Conservation (phyloP, 2,797 vertebrate genomes). For the Melanotaenia pygmaea region DNA sequence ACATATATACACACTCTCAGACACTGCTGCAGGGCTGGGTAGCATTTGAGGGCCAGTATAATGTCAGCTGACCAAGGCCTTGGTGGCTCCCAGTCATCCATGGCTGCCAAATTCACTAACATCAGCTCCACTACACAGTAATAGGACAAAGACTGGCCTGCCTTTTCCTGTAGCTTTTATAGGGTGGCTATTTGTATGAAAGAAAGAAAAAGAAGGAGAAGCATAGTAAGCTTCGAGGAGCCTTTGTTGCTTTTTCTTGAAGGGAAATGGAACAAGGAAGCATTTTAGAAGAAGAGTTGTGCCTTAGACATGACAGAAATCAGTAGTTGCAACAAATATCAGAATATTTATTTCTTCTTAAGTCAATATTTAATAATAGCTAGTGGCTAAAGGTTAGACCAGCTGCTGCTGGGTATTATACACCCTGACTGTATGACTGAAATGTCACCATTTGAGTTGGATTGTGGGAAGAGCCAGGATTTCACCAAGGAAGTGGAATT, state of each 20-base stretch:
- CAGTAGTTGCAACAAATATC: conserved; percentile 7
- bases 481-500: conserved; percentile 7
- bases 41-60: conserved; percentile 65
- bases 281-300: conserved; percentile 9
- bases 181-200: conserved; percentile 38
- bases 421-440: neutral
- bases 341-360: conserved; percentile 1
- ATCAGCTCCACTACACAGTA: conserved; percentile 51
- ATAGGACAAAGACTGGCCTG: conserved; percentile 59
- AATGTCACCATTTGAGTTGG: conserved; percentile 11
- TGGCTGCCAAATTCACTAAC: conserved; percentile 70
- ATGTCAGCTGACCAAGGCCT: conserved; percentile 72
- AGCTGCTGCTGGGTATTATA: conserved; percentile 1
- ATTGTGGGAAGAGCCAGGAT: conserved; percentile 7
- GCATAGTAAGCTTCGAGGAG: conserved; percentile 35
- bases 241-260: conserved; percentile 42
- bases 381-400: conserved; percentile 4
- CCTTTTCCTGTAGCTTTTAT: conserved; percentile 64
- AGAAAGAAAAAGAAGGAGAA: conserved; percentile 40
- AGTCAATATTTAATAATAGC: conserved; percentile 7
- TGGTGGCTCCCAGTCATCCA: conserved; percentile 70
- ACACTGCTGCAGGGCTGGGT: conserved; percentile 47
- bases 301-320: conserved; percentile 29
- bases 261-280: conserved; percentile 45
- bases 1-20: conserved; percentile 22